Evolutionary conservation across 2,797 vertebrate species (phyloP).

Genomic region (Parauchenoglanis ngamensis): DNA sequence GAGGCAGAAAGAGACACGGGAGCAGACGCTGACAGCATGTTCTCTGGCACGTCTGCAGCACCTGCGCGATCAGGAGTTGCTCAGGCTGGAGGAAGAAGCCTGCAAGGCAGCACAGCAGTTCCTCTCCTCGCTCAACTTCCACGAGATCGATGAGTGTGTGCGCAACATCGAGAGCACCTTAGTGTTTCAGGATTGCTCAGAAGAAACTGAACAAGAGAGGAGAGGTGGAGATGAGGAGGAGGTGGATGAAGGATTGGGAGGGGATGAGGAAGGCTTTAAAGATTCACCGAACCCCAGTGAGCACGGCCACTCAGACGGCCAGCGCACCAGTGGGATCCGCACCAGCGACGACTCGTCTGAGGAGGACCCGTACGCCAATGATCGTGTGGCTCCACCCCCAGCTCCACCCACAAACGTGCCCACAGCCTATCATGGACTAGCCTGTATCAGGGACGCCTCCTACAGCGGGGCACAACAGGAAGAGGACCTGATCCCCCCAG

Average conservation of each 20-base stretch:
- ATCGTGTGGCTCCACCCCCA: conserved; percentile 76
- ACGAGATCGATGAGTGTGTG: conserved; percentile 96
- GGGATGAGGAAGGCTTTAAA: conserved; percentile 92
- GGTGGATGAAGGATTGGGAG: conserved; percentile 94
- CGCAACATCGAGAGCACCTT: conserved; percentile 90
- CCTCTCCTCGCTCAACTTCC: conserved; percentile 93
- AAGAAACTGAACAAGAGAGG: conserved; percentile 64
- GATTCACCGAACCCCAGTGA: conserved; percentile 96
- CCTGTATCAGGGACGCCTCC: conserved; percentile 78
- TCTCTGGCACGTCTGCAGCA: conserved; percentile 85
- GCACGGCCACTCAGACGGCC: conserved; percentile 90
- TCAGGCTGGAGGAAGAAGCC: conserved; percentile 89
- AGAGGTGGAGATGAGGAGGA: conserved; percentile 80
- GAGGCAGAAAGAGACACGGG: conserved; percentile 90
- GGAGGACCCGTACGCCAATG: conserved; percentile 95
- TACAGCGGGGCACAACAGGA: conserved; percentile 78
- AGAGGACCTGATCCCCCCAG: conserved; percentile 82
- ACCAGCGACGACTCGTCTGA: conserved; percentile 98
- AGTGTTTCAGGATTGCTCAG: conserved; percentile 63
- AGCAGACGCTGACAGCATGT: conserved; percentile 87
- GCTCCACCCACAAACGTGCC: conserved; percentile 64
- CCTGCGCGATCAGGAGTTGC: conserved; percentile 88
- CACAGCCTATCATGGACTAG: conserved; percentile 69
- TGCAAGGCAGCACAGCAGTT: conserved; percentile 94
- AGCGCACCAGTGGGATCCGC: conserved; percentile 93